Conservation (phyloP, 2,113 vertebrate species). For the Monopterus albus region DNA sequence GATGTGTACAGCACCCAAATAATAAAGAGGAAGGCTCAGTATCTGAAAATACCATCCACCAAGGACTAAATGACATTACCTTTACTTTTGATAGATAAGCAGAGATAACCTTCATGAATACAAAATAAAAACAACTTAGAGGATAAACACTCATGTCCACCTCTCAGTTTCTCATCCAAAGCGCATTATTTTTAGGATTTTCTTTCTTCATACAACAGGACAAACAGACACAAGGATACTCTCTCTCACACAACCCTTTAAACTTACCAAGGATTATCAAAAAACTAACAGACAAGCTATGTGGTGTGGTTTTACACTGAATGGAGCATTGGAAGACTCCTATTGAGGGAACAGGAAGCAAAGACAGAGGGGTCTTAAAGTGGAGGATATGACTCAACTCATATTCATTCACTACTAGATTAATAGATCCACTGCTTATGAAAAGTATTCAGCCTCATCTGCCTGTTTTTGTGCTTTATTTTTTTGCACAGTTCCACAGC, state of each 20-base stretch:
- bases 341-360: conserved; percentile 30
- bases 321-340: neutral
- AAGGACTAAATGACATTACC: neutral
- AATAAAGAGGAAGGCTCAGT: neutral
- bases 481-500: neutral
- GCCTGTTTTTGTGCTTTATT: neutral
- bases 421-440: neutral
- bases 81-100: neutral
- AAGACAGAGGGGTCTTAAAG: conserved; percentile 26
- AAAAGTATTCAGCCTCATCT: neutral
- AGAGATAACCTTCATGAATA: neutral
- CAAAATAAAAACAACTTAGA: neutral
- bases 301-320: conserved; percentile 18
- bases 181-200: neutral
- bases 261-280: neutral
- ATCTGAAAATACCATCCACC: neutral
- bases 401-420: neutral
- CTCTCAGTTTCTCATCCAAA: neutral
- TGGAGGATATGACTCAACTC: conserved; percentile 49
- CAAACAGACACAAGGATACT: neutral
- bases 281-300: conserved; percentile 4
- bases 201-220: neutral
- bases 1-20: neutral
- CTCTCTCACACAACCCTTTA: neutral
- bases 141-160: neutral